Evolutionary conservation across 1,140 invertebrate genomes (phyloP).

Genomic region (Drosophila erecta): DNA sequence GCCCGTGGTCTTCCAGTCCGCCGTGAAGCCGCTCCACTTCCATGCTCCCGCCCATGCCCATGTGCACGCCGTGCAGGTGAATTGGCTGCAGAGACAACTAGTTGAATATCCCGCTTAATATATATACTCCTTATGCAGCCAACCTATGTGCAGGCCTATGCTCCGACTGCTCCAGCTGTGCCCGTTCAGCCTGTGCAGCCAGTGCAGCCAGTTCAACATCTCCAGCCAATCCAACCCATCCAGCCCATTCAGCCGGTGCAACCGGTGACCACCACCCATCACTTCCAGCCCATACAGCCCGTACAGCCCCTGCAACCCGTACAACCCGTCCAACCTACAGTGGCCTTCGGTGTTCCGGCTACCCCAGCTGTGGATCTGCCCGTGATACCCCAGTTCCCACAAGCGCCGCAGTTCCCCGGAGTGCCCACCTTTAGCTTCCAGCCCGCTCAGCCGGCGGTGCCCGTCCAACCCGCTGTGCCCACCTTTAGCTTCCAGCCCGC

Average conservation of each 20-base stretch:
- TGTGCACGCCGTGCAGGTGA: constrained; percentile 61
- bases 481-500: constrained; percentile 56
- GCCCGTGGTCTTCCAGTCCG: constrained; percentile 44
- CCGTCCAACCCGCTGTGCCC: constrained; percentile 21
- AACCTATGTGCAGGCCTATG: constrained; percentile 48
- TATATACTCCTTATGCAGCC: constrained; percentile 28
- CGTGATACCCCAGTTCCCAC: constrained; percentile 20
- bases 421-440: constrained; percentile 57
- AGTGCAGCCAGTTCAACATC: constrained; percentile 17
- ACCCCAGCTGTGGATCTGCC: constrained; percentile 20
- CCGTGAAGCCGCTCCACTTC: constrained; percentile 61
- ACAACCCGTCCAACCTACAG: constrained; percentile 7
- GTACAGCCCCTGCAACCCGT: constrained; percentile 46
- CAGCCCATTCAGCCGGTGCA: constrained; percentile 51
- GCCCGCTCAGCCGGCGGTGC: constrained; percentile 36
- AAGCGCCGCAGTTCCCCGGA: constrained; percentile 34
- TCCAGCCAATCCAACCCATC: constrained; percentile 27
- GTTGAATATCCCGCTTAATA: neutral
- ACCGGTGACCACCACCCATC: constrained; percentile 32
- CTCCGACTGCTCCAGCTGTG: constrained; percentile 41
- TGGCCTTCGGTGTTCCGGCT: constrained; percentile 19
- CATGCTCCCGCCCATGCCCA: constrained; percentile 41
- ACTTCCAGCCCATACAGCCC: constrained; percentile 9
- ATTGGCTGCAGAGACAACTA: neutral
- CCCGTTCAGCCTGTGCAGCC: constrained; percentile 23